Evolutionary conservation across 2,888 invertebrate genomes (phyloP).

Genomic region (Dryobotodes eremita): DNA sequence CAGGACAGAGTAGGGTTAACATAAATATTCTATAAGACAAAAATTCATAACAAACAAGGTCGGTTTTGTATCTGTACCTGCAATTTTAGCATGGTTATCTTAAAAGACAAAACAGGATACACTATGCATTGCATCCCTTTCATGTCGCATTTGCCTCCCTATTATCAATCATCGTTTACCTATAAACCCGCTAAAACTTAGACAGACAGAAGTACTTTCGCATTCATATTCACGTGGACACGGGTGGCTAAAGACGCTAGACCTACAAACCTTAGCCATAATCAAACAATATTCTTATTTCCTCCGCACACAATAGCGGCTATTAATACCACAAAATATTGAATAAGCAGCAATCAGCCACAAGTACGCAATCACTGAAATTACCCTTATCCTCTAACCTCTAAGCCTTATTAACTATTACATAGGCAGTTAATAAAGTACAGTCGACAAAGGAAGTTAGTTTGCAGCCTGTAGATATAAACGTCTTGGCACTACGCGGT

Average conservation of each 20-base stretch:
- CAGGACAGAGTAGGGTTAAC: neutral
- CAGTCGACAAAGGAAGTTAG: neutral
- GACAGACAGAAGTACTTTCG: neutral
- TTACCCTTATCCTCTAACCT: slow-evolving; percentile 70
- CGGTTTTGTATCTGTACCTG: too few relatives aligned
- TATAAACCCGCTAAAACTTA: neutral
- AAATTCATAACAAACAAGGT: neutral
- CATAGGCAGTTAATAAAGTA: slow-evolving; percentile 57
- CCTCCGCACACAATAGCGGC: slow-evolving; percentile 47
- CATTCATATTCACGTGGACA: neutral
- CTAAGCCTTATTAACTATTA: slow-evolving; percentile 59
- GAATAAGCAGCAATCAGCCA: slow-evolving; percentile 60
- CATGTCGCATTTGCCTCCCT: neutral
- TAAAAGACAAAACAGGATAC: neutral
- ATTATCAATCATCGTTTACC: neutral
- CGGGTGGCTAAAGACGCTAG: slow-evolving; percentile 1
- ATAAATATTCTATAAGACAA: neutral
- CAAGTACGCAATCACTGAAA: slow-evolving; percentile 64
- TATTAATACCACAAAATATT: slow-evolving; percentile 57
- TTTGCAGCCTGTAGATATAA: neutral
- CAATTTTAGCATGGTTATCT: neutral
- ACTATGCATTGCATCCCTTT: too few relatives aligned
- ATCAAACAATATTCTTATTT: slow-evolving; percentile 48
- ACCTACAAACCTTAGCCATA: slow-evolving; percentile 16
- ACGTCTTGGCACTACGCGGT: neutral